Evolutionary conservation across 92 coral and sea anemone genomes (phyloP), one percentile per base, ranked within the genome.

Genomic region (Parazoanthus darwini): DNA sequence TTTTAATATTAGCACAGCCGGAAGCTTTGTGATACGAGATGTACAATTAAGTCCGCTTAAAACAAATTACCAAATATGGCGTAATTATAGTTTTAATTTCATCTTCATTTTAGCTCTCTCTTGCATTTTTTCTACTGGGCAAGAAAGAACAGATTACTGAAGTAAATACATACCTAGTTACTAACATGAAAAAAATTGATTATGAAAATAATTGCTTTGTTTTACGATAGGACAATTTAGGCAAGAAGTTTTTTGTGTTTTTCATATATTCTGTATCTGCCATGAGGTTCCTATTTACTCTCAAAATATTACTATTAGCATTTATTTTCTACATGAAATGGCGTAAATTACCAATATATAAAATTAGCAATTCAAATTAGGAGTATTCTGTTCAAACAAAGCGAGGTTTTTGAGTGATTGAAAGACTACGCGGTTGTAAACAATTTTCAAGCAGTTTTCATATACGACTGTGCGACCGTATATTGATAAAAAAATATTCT

Each of bases 311-410:
- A 63, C 2, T 22, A 63, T 63, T 18, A 20, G n/a, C 66, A 58
- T 14, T 58, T 58, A 23, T 58, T 63, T 63, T 63, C 25, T 22
- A 18, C 70, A 63, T 5, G 25, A 63, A 63, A 22, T 63, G 26
- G 70, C 70, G 25, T 23, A 22, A 63, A 63, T 63, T 63, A 63
- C 70, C 70, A 20, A 63, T 63, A 22, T 63, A 20, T 22, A 37
- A 44, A 71, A 84, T 84, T 84, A 68, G 87, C 87, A 84, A 70
- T 84, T 84, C 87, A 84, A 84, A 84, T 84, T 6, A 20, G 50
- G 29, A 36, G 35, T 10, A 38, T 50, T 81, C 38, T 71, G 16
- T 25, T 70, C 8, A 39, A 26, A 39, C 23, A 25, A 11, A 66
- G 35, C 29, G 13, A 58, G 29, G 37, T 39, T 59, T 81, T 48